Conservation (phyloP, 2,888 invertebrate genomes). For the Lutraria lutraria region DNA sequence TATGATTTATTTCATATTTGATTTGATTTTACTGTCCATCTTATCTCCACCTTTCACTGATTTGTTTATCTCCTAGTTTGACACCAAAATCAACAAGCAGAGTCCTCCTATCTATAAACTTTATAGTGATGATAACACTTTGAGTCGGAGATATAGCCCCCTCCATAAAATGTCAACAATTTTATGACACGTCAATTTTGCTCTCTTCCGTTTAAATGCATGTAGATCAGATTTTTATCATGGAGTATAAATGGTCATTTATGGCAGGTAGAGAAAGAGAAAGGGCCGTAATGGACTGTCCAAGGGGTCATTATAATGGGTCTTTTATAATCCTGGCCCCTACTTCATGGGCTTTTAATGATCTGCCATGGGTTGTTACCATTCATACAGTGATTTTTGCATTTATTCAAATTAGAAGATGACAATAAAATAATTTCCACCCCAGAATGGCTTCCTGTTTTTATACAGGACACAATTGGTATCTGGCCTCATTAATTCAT, state of each 20-base stretch:
- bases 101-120: conserved; percentile 27
- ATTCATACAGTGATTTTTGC: conserved; percentile 6
- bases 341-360: neutral
- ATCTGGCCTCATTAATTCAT: neutral
- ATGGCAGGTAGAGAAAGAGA: neutral
- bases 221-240: conserved; percentile 15
- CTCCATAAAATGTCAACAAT: conserved; percentile 18
- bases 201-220: neutral
- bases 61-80: conserved; percentile 35
- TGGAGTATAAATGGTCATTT: neutral
- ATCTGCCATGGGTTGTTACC: neutral
- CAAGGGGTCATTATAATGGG: conserved; percentile 12
- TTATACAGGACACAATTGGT: neutral
- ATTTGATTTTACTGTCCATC: neutral
- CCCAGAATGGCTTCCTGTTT: neutral
- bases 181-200: neutral
- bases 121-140: conserved; percentile 41
- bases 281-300: neutral
- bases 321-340: neutral
- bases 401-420: neutral
- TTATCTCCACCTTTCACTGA: conserved; percentile 33
- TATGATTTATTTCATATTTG: conserved; percentile 13
- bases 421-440: neutral
- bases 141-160: neutral
- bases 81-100: conserved; percentile 41